These are phyloP conservation scores for Euspilapteryx auroguttella DNA, from an alignment of 2,888 invertebrate species.

Conservation along the genomic window DNA sequence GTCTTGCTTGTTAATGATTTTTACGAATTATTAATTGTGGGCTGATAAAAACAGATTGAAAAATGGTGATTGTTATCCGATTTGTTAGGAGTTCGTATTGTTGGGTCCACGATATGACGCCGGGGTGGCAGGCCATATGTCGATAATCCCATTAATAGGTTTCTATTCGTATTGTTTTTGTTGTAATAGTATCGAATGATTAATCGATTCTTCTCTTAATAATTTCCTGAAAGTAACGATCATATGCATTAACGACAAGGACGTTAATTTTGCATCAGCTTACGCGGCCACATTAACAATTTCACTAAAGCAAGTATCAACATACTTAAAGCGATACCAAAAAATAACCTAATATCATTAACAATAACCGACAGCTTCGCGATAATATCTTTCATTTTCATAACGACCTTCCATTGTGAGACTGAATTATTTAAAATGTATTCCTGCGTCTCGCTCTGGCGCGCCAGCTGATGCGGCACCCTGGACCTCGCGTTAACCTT, in stretches of 20 bases:
- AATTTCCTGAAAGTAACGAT: too few species aligned
- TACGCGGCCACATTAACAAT: too few species aligned
- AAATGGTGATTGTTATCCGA: conserved; percentile 37
- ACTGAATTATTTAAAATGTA: conserved; percentile 2
- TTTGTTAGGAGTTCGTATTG: conserved; percentile 24
- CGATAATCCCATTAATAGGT: too few species aligned
- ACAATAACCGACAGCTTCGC: conserved; percentile 3
- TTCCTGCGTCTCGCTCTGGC: conserved; percentile 1
- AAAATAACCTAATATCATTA: conserved; percentile 4
- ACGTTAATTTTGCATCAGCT: too few species aligned
- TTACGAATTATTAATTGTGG: conserved; percentile 58
- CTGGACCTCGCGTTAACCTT: conserved; percentile 13
- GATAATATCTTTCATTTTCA: conserved; percentile 6
- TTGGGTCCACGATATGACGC: conserved; percentile 9
- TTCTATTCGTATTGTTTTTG: too few species aligned
- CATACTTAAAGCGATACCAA: too few species aligned
- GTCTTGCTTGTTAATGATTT: conserved; percentile 56
- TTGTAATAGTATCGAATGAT: too few species aligned
- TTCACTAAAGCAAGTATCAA: too few species aligned
- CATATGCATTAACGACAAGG: too few species aligned
- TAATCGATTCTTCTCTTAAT: too few species aligned
- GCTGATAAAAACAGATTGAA: conserved; percentile 47
- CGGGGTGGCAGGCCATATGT: too few species aligned
- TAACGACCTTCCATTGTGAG: conserved; percentile 6
- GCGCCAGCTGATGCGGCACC: conserved; percentile 2